Base-by-base conservation (phyloP, 2,888 invertebrate species). In the Cactoblastis cactorum region DNA sequence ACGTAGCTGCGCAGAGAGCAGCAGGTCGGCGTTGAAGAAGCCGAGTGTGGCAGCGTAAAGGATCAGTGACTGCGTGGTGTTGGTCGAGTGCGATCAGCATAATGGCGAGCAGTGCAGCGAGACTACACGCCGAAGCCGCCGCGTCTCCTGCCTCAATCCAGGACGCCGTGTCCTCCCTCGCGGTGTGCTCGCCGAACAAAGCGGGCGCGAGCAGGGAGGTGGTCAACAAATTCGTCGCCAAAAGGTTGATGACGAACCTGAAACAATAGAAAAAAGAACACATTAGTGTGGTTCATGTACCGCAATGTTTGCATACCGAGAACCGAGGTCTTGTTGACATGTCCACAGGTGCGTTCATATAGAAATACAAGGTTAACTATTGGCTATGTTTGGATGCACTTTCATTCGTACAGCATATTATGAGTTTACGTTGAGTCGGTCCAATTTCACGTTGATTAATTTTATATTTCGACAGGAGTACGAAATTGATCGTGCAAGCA, bases 201-300 rank as follows among this genome's bases (percentile, higher is more conserved):
- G 89, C 88, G 71, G 87, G 86, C 76, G 89, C 89, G 39, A 85
- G 85, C 68, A 87, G 77, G 69, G 83, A 82, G 63, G 85, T 88
- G 57, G 85, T 87, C 77, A 87, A 70, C 65, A 90, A 70, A 73
- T 86, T 90, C 69, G 85, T 84, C 69, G 87, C 90, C 62, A 86
- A 74, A 49, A 85, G 72, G 57, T 87, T 94, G 71, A 94, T 92
- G 76, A 93, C 93, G 80, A 93, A 93, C 83, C 93, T 93, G 90
- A 11, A 91, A 91, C 82, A 83, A 83, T 35, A 67, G 67, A 76
- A 62, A 49, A 49, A 76, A 62, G 41, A 49, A 49, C 17, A 51
- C 55, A 54, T 72, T 64, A 55, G 62, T 33, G 33, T 12, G 32
- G 49, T 54, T 47, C 18, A 46, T 46, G 28, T 50, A 52, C 38